These are phyloP conservation scores for Leontopithecus rosalia DNA, from an alignment of 2,797 vertebrate species.

Conservation along the genomic window DNA sequence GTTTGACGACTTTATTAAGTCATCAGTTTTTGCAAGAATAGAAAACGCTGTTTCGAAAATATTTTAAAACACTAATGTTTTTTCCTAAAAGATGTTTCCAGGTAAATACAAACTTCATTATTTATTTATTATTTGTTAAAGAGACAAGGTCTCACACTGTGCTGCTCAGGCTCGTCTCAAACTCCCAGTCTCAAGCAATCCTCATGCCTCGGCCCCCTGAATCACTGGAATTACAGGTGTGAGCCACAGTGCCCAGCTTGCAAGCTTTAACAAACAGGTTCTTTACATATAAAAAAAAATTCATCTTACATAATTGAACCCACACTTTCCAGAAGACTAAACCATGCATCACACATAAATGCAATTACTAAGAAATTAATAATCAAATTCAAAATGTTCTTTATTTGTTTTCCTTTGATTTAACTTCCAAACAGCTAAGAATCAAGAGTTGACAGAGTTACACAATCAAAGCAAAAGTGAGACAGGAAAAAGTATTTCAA, in stretches of 20 bases:
- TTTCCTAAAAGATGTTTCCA: conserved; percentile 22
- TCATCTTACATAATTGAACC: background rate
- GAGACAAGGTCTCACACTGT: background rate
- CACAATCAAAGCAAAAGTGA: background rate
- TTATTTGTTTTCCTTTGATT: conserved; percentile 53
- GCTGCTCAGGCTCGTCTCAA: background rate
- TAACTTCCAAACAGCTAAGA: conserved; percentile 45
- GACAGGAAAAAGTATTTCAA: background rate
- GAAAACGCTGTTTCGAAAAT: conserved; percentile 42
- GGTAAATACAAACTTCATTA: background rate
- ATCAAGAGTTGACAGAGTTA: background rate
- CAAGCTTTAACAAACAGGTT: conserved; percentile 15
- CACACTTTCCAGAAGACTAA: conserved; percentile 12
- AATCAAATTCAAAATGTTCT: background rate
- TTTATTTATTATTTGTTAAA: background rate
- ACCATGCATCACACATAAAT: background rate
- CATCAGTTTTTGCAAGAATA: background rate
- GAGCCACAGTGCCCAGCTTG: background rate
- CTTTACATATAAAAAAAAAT: background rate
- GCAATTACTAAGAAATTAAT: conserved; percentile 1
- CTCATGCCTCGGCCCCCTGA: background rate
- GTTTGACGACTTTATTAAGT: background rate
- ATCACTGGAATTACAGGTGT: background rate
- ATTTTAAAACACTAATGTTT: conserved; percentile 23
- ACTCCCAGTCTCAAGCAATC: background rate